Conservation (phyloP, 2,113 vertebrate genomes). For the Vanacampus margaritifer region DNA sequence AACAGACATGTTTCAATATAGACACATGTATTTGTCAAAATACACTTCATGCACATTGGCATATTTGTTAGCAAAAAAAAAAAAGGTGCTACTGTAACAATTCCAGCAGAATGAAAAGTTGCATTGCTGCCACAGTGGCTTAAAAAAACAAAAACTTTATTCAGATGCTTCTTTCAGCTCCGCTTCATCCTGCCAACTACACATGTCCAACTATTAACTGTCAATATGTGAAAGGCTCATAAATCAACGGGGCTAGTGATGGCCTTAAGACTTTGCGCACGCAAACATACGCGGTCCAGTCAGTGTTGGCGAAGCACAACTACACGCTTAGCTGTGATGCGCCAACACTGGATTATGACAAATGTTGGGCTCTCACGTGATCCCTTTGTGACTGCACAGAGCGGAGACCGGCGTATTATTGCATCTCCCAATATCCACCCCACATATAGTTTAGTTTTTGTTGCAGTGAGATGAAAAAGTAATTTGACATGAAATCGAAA, state of each 20-base stretch:
- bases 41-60: too few species aligned
- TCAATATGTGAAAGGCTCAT: not conserved
- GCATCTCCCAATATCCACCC: conserved; percentile 4
- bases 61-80: too few species aligned
- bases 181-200: not conserved
- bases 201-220: not conserved
- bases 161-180: not conserved
- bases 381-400: conserved; percentile 2
- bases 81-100: too few species aligned
- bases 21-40: not conserved
- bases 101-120: not conserved
- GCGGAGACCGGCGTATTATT: not conserved
- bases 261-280: not conserved
- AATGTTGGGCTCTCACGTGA: conserved; percentile 8
- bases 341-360: conserved; percentile 26
- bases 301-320: conserved; percentile 39
- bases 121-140: not conserved
- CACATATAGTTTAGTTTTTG: conserved; percentile 55
- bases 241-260: not conserved
- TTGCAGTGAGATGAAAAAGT: conserved; percentile 35
- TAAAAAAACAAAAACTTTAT: not conserved
- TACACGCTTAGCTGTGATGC: conserved; percentile 21
- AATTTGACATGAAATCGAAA: conserved; percentile 21
- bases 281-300: conserved; percentile 52
- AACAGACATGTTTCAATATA: too few species aligned